phyloP scores from a whole-genome alignment of 2,113 vertebrate genomes.

The Nothocercus julius region DNA sequence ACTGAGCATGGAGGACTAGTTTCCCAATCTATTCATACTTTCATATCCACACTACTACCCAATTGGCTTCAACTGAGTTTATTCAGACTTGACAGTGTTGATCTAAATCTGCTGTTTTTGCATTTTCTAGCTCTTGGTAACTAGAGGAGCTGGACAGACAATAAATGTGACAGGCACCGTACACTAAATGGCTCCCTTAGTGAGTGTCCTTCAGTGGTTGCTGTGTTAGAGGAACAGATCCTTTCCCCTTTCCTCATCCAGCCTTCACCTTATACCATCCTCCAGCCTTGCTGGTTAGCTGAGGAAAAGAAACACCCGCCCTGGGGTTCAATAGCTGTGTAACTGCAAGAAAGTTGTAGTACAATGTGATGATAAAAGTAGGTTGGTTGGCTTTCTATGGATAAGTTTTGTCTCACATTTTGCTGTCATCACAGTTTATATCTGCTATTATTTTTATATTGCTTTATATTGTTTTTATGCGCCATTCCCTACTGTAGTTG shows the following conservation, averaged over 20 bases:
- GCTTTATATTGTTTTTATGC: not conserved
- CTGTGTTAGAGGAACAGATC: not conserved
- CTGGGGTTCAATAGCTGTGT: not conserved
- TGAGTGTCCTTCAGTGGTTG: not conserved
- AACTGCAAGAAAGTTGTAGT: not conserved
- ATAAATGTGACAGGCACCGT: not conserved
- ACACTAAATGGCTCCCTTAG: not conserved
- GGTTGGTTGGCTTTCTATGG: not conserved
- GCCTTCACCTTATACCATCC: not conserved
- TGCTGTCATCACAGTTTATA: constrained; percentile 15
- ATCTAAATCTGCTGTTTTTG: not conserved
- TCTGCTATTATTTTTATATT: not conserved
- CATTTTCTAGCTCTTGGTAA: not conserved
- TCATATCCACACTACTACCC: not conserved
- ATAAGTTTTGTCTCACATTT: not conserved
- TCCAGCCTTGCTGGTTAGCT: not conserved
- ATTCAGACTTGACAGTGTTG: not conserved
- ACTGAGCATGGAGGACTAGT: not conserved
- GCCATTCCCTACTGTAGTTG: not conserved
- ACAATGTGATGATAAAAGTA: not conserved
- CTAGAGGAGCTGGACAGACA: not conserved
- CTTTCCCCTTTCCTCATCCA: not conserved
- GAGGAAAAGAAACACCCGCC: not conserved
- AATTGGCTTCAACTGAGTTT: not conserved
- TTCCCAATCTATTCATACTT: not conserved